Percentiles rank a stretch among this genome's conserved stretches.
phyloP scores from a whole-genome alignment of 2,797 vertebrate genomes.

The Sebastes itinus region DNA sequence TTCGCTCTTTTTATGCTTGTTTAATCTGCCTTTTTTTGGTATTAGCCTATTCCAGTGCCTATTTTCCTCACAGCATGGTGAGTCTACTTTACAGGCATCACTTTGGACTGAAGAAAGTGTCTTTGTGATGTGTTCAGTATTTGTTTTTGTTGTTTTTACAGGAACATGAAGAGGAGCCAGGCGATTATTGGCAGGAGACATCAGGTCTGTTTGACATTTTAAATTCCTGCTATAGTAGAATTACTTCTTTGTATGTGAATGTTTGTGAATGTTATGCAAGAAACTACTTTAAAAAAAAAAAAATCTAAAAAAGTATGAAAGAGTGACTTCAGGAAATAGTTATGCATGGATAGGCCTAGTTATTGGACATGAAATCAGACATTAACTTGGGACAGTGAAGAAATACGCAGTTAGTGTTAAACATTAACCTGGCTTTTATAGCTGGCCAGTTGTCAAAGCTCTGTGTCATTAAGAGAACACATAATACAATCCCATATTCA shows the following conservation, averaged over 20 bases:
- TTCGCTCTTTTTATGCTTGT: not conserved
- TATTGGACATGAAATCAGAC: not conserved
- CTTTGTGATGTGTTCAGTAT: not conserved
- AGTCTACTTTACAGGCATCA: not conserved
- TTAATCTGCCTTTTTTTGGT: not conserved
- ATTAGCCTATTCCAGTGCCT: not conserved
- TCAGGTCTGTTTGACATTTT: conserved; percentile 14
- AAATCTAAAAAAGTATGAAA: not conserved
- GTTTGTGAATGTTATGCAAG: not conserved
- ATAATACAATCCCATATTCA: not conserved
- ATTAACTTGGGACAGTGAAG: too few species aligned
- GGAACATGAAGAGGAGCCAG: not conserved
- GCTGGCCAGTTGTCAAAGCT: not conserved
- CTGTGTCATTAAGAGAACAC: not conserved
- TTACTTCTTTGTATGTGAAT: not conserved
- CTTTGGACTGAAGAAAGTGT: not conserved
- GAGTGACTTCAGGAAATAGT: not conserved
- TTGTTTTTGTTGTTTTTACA: not conserved
- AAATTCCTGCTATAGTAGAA: not conserved
- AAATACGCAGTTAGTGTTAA: not conserved
- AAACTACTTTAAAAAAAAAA: not conserved
- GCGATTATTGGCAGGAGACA: rapidly evolving
- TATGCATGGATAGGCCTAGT: not conserved
- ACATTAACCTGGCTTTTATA: not conserved
- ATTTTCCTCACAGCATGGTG: not conserved